These are phyloP conservation scores for Pygathrix nemaeus DNA, from an alignment of 2,113 vertebrate species.

Conservation along the genomic window DNA sequence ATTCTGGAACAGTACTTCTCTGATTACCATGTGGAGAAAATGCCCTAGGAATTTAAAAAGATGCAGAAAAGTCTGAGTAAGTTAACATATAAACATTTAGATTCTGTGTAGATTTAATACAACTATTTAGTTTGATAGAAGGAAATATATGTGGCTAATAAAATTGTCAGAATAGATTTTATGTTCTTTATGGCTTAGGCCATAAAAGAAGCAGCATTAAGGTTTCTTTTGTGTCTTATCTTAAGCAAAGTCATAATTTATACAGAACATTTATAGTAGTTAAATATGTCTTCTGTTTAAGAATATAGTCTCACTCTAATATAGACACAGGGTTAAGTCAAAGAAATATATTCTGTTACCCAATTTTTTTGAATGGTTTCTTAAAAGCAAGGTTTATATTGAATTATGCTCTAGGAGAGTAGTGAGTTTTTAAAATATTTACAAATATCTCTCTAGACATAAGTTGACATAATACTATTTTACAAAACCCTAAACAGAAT, in stretches of 20 bases:
- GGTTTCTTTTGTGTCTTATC: constrained; percentile 46
- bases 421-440: background rate
- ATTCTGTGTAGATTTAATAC: constrained; percentile 42
- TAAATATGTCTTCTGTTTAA: constrained; percentile 63
- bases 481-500: background rate
- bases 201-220: constrained; percentile 58
- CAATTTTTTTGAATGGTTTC: background rate
- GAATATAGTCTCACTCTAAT: constrained; percentile 34
- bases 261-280: constrained; percentile 39
- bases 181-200: constrained; percentile 35
- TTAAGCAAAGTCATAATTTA: constrained; percentile 65
- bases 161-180: constrained; percentile 62
- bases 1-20: background rate
- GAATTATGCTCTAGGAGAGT: background rate
- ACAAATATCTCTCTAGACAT: background rate
- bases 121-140: constrained; percentile 53
- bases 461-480: constrained; percentile 17
- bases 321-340: background rate
- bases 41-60: background rate
- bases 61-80: constrained; percentile 30
- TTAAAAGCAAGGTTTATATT: constrained; percentile 24
- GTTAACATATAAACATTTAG: constrained; percentile 46
- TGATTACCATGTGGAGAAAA: background rate
- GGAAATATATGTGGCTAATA: constrained; percentile 58
- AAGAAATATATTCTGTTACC: background rate